A percentile compares a stretch with the other conserved stretches of the same genome.
These are phyloP conservation scores for Leptodactylus fallax DNA, from an alignment of 2,797 vertebrate species.

Conservation along the genomic window DNA sequence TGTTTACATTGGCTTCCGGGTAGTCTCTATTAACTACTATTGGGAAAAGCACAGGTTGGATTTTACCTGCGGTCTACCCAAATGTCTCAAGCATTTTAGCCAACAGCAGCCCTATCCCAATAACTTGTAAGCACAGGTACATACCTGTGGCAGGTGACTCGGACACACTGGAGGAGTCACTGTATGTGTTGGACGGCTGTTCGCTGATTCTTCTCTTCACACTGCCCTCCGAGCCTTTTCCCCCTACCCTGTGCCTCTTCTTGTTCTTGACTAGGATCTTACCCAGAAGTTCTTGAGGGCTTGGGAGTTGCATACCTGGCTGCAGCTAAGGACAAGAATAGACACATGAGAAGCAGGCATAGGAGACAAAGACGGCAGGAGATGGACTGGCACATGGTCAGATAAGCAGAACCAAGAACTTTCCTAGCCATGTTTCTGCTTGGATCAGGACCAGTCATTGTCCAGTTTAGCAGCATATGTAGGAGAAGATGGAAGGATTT, in stretches of 20 bases:
- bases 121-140: background rate
- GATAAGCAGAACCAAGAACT: background rate
- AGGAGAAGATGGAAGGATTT: no score
- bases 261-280: constrained; percentile 93
- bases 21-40: background rate
- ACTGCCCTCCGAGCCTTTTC: constrained; percentile 55
- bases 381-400: background rate
- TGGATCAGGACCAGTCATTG: background rate
- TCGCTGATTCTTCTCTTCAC: constrained; percentile 72
- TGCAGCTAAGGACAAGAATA: constrained; percentile 74
- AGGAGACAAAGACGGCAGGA: background rate
- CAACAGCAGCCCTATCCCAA: background rate
- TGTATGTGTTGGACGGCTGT: constrained; percentile 71
- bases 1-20: no score
- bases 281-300: constrained; percentile 87
- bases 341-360: background rate
- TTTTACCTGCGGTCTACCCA: background rate
- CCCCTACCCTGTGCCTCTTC: constrained; percentile 75
- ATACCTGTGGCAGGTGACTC: constrained; percentile 66
- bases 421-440: background rate
- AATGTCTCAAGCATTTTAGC: background rate
- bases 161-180: constrained; percentile 71
- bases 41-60: background rate
- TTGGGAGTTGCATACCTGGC: constrained; percentile 79
- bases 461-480: no score